phyloP scores from a whole-genome alignment of 2,113 vertebrate genomes.

The Atractosteus spatula region DNA sequence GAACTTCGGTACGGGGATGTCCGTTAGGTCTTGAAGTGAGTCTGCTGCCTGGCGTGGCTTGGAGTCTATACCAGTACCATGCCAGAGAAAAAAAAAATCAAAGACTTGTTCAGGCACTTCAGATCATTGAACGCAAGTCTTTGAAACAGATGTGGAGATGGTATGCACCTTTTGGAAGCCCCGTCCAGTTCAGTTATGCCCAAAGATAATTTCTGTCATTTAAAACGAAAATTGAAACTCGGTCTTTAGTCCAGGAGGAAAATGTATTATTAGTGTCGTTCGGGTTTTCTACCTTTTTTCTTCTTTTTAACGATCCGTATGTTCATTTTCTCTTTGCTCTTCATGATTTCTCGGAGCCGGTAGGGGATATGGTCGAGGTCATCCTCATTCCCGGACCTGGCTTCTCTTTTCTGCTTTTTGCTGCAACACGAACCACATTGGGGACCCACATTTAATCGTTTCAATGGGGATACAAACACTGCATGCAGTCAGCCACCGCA shows the following conservation, averaged over 20 bases:
- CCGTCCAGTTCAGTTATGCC: no score
- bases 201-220: no score
- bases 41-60: constrained; percentile 25
- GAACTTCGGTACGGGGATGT: constrained; percentile 74
- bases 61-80: neutral
- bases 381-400: constrained; percentile 57
- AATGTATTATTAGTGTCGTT: no score
- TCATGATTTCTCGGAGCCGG: constrained; percentile 84
- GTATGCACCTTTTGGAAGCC: no score
- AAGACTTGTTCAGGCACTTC: no score
- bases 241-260: no score
- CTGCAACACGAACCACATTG: constrained; percentile 14
- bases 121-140: no score
- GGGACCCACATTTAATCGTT: neutral
- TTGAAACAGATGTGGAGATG: no score
- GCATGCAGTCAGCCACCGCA: no score
- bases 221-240: no score
- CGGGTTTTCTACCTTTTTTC: constrained; percentile 21
- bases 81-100: neutral
- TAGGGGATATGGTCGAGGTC: constrained; percentile 85
- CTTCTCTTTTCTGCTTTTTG: constrained; percentile 58
- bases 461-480: neutral
- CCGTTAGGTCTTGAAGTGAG: constrained; percentile 3
- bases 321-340: constrained; percentile 75
- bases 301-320: constrained; percentile 24